Evolutionary conservation across 2,113 vertebrate genomes (phyloP).

Genomic region (Centropus bengalensis): DNA sequence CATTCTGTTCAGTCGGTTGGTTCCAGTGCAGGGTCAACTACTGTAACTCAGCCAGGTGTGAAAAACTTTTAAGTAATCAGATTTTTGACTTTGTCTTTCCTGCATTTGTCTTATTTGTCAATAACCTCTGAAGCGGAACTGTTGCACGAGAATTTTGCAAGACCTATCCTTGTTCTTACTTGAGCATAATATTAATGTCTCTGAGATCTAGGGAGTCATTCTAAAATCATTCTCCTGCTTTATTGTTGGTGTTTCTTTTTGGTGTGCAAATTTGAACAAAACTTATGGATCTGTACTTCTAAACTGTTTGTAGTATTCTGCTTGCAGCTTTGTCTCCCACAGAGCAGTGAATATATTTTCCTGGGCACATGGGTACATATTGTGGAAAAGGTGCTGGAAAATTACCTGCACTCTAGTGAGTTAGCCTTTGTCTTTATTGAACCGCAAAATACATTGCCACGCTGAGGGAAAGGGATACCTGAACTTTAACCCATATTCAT

Average conservation of each 20-base stretch:
- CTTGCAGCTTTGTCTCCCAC: not conserved
- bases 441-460: not conserved
- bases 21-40: not conserved
- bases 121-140: not conserved
- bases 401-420: not conserved
- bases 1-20: not conserved
- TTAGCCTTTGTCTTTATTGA: not conserved
- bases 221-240: not conserved
- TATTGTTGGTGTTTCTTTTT: not conserved
- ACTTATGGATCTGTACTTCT: not conserved
- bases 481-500: not conserved
- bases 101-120: too few relatives aligned
- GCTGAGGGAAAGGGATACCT: not conserved
- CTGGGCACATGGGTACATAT: not conserved
- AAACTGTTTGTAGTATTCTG: not conserved
- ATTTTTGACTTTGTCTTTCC: not conserved
- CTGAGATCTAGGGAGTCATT: not conserved
- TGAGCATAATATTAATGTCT: not conserved
- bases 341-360: not conserved
- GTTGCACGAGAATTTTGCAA: not conserved
- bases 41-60: not conserved
- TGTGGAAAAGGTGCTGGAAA: not conserved
- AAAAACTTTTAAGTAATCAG: not conserved
- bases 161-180: rapidly evolving
- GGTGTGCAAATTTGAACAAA: not conserved